These are phyloP conservation scores for Zaprionus camerounensis DNA, from an alignment of 1,140 invertebrate species.

Conservation along the genomic window DNA sequence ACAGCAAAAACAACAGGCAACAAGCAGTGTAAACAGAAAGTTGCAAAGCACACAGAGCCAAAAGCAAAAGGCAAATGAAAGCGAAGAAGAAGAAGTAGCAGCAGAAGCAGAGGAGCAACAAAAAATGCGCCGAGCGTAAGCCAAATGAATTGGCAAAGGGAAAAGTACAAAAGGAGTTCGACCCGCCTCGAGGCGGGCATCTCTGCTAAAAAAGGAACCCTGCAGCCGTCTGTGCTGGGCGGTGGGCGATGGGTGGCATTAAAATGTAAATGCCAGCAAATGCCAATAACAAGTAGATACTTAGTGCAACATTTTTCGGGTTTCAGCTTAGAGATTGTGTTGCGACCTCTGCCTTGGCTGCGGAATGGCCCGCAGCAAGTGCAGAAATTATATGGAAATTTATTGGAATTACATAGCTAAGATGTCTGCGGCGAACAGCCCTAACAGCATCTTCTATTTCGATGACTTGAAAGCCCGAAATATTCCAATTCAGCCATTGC, in stretches of 20 bases:
- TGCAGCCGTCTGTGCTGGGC: constrained; percentile 32
- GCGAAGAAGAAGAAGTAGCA: constrained; percentile 19
- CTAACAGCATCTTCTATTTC: not conserved
- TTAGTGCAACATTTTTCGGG: constrained; percentile 39
- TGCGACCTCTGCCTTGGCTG: not conserved
- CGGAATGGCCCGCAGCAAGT: constrained; percentile 21
- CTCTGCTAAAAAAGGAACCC: constrained; percentile 14
- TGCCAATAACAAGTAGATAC: constrained; percentile 64
- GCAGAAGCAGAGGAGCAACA: not conserved
- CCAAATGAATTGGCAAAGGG: constrained; percentile 65
- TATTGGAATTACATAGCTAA: constrained; percentile 12
- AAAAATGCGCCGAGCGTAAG: constrained; percentile 30
- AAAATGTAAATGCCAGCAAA: constrained; percentile 74
- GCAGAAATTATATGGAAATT: constrained; percentile 21
- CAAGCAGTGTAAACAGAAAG: constrained; percentile 61
- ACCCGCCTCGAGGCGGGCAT: constrained; percentile 22
- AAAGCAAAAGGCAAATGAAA: constrained; percentile 37
- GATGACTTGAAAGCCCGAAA: constrained; percentile 18
- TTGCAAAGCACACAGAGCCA: constrained; percentile 41
- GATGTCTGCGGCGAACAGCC: not conserved
- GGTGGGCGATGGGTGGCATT: constrained; percentile 38
- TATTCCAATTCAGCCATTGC: not conserved
- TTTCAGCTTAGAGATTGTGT: constrained; percentile 13
- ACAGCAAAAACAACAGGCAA: constrained; percentile 57
- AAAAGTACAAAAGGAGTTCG: constrained; percentile 60